Evolutionary conservation across 1,140 invertebrate genomes (phyloP).

Genomic region (roundworm (Caenorhabditis elegans)): WBcel235 BX284602.5:1241001-1241500

Average conservation of each 20-base stretch:
- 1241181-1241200: neutral
- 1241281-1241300: neutral
- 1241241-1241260: conserved; percentile 45
- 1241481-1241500: neutral
- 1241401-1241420: neutral
- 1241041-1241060: too few species aligned
- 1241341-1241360: conserved; percentile 41
- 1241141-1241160: too few species aligned
- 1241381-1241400: neutral
- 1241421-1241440: neutral
- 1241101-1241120: too few species aligned
- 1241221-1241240: conserved; percentile 36
- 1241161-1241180: too few species aligned
- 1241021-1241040: too few species aligned
- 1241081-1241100: too few species aligned
- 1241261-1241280: conserved; percentile 35
- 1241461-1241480: too few species aligned
- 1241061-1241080: too few species aligned
- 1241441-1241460: too few species aligned
- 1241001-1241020: too few species aligned
- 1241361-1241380: conserved; percentile 36
- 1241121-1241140: too few species aligned
- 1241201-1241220: conserved; percentile 44
- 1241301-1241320: conserved; percentile 35
- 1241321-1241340: conserved; percentile 30